These are phyloP conservation scores for Siniperca obscura DNA, from an alignment of 2,797 vertebrate genomes.

Conservation along the genomic window DNA sequence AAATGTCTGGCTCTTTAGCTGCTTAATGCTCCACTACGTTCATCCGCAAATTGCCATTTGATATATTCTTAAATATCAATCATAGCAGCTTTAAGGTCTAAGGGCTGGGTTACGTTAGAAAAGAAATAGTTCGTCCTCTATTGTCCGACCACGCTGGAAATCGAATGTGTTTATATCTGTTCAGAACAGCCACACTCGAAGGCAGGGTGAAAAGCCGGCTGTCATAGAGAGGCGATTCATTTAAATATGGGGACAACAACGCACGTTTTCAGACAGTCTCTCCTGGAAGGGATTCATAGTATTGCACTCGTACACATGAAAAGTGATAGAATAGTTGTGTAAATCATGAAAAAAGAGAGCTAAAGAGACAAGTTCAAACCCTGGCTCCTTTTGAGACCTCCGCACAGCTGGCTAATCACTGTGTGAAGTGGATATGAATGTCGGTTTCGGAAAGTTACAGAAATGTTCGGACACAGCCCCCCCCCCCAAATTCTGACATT, in stretches of 20 bases:
- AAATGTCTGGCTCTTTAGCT: neutral
- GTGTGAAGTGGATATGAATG: neutral
- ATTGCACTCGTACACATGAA: neutral
- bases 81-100: neutral
- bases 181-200: neutral
- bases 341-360: too few species aligned
- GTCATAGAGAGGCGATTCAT: neutral
- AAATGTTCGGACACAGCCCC: neutral
- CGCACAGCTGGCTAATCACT: neutral
- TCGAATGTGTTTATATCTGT: neutral
- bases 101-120: neutral
- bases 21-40: neutral
- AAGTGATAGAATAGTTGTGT: neutral
- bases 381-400: neutral
- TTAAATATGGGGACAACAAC: neutral
- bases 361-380: neutral
- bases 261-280: neutral
- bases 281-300: neutral
- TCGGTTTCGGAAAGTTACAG: neutral
- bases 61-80: neutral
- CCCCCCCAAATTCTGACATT: neutral
- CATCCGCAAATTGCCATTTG: neutral
- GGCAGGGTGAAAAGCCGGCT: neutral
- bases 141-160: neutral
- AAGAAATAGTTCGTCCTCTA: neutral